phyloP scores from a whole-genome alignment of 2,888 invertebrate genomes.

The Aphidoletes aphidimyza region DNA sequence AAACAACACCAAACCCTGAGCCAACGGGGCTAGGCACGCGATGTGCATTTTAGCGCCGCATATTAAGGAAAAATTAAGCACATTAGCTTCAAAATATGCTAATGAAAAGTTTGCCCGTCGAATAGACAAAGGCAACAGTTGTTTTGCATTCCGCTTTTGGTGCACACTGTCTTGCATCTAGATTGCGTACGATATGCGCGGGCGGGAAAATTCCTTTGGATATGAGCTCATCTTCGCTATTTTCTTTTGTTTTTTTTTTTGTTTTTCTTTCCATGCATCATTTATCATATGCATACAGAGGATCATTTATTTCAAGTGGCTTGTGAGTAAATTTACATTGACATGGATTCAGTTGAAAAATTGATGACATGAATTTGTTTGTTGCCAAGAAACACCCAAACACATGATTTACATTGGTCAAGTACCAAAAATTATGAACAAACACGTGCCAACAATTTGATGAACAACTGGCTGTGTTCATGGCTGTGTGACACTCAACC shows the following conservation, averaged over 20 bases:
- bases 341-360: not conserved
- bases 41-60: slow-evolving; percentile 6
- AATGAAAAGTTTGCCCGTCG: not conserved
- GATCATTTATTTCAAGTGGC: not conserved
- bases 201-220: not conserved
- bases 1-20: too few relatives aligned
- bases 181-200: too few relatives aligned
- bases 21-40: slow-evolving; percentile 13
- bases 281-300: not conserved
- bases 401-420: not conserved
- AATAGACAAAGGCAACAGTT: too few relatives aligned
- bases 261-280: not conserved
- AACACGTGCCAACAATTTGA: too few relatives aligned
- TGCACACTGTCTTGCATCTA: too few relatives aligned
- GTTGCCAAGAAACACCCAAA: not conserved
- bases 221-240: not conserved
- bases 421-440: too few relatives aligned
- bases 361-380: not conserved
- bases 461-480: too few relatives aligned
- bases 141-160: too few relatives aligned
- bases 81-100: slow-evolving; percentile 46
- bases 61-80: slow-evolving; percentile 14
- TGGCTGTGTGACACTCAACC: too few relatives aligned
- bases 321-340: too few relatives aligned
- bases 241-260: not conserved